A percentile compares a stretch with the other conserved stretches of the same genome.
phyloP scores from a whole-genome alignment of 1,140 invertebrate genomes.

The Drusus annulatus region DNA sequence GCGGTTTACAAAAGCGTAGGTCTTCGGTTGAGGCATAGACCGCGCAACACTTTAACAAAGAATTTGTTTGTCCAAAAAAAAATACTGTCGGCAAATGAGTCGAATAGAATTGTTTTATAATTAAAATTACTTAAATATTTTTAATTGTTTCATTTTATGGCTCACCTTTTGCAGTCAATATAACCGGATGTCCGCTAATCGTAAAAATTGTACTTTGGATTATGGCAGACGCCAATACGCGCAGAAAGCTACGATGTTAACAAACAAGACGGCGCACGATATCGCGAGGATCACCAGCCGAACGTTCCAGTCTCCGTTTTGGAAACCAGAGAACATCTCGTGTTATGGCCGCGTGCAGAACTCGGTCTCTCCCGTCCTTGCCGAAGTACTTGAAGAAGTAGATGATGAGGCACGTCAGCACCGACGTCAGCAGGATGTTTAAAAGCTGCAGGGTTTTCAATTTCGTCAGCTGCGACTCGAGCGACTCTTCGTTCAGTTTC shows the following conservation, averaged over 20 bases:
- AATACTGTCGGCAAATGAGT: too few relatives aligned
- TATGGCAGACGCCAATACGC: conserved; percentile 16
- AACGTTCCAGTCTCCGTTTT: conserved; percentile 20
- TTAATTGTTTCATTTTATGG: too few relatives aligned
- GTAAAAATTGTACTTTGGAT: neutral
- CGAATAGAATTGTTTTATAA: too few relatives aligned
- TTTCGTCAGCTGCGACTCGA: conserved; percentile 45
- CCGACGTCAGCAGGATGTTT: conserved; percentile 42
- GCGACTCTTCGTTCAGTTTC: conserved; percentile 28
- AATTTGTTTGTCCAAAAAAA: too few relatives aligned
- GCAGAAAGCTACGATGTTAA: conserved; percentile 34
- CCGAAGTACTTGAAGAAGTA: conserved; percentile 46
- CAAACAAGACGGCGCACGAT: conserved; percentile 28
- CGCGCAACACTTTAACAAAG: too few relatives aligned
- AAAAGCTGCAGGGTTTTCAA: conserved; percentile 49
- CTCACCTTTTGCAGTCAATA: too few relatives aligned
- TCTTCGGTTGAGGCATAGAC: too few relatives aligned
- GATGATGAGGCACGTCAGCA: conserved; percentile 40
- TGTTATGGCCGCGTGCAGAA: conserved; percentile 54
- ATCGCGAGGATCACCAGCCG: neutral
- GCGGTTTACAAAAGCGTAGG: too few relatives aligned
- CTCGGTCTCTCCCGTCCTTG: conserved; percentile 29
- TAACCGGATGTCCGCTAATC: too few relatives aligned
- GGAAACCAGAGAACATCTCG: conserved; percentile 25
- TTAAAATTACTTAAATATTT: too few relatives aligned